Evolutionary conservation across 2,888 invertebrate species (phyloP).

Genomic region (Dinocampus coccinellae): DNA sequence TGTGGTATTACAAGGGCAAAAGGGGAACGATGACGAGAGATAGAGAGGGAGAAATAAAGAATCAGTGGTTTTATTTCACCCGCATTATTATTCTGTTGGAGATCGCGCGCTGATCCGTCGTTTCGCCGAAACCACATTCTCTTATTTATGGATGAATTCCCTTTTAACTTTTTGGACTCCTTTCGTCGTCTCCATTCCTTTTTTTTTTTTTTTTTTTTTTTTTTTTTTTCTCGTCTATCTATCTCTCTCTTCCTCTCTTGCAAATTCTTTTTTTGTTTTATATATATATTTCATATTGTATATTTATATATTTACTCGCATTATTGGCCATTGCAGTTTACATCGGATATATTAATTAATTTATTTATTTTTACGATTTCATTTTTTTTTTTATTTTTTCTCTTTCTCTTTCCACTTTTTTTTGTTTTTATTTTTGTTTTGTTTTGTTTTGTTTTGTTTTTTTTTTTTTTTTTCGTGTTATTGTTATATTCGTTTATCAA

Average conservation of each 20-base stretch:
- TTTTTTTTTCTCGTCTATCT: too few species aligned
- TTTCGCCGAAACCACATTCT: slow-evolving; percentile 40
- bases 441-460: too few species aligned
- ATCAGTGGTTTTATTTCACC: slow-evolving; percentile 65
- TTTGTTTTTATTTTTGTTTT: background rate
- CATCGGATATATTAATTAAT: background rate
- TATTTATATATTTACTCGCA: slow-evolving; percentile 13
- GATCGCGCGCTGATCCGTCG: slow-evolving; percentile 66
- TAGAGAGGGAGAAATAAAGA: slow-evolving; percentile 45
- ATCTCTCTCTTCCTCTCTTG: slow-evolving; percentile 26
- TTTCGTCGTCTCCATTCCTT: too few species aligned
- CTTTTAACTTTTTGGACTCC: slow-evolving; percentile 64
- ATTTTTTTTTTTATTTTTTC: background rate
- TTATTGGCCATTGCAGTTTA: slow-evolving; percentile 37
- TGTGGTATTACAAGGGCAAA: slow-evolving; percentile 29
- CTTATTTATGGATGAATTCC: slow-evolving; percentile 69
- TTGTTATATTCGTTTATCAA: background rate
- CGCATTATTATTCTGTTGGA: slow-evolving; percentile 69
- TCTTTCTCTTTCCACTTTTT: background rate
- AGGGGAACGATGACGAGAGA: slow-evolving; percentile 9
- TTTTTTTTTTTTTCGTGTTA: too few species aligned
- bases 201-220: too few species aligned
- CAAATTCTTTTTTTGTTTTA: too few species aligned
- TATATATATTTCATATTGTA: slow-evolving; percentile 35
- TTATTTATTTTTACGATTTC: background rate